phyloP scores from a whole-genome alignment of 2,888 invertebrate genomes.

The Incurvaria masculella region DNA sequence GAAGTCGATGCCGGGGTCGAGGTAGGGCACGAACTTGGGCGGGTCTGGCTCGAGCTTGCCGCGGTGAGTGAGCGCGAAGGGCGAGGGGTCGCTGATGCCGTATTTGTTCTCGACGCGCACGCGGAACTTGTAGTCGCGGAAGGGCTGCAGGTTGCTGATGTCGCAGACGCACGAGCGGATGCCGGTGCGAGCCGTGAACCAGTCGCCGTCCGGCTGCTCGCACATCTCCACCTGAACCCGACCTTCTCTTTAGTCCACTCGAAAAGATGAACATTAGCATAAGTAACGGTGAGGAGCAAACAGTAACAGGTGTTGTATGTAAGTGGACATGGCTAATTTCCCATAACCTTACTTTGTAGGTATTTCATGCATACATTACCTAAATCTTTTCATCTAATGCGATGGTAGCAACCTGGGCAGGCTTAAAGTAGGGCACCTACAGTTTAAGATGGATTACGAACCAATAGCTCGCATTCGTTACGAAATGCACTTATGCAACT shows the following conservation, averaged over 20 bases:
- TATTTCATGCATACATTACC: too few species aligned
- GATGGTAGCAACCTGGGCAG: too few species aligned
- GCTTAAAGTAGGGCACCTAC: too few species aligned
- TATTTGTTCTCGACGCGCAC: slow-evolving; percentile 95
- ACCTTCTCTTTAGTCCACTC: too few species aligned
- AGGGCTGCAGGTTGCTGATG: slow-evolving; percentile 85
- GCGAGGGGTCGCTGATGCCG: slow-evolving; percentile 95
- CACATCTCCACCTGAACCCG: slow-evolving; percentile 74
- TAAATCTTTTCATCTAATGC: too few species aligned
- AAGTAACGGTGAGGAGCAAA: background rate
- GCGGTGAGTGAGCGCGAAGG: slow-evolving; percentile 79
- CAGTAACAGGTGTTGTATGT: background rate
- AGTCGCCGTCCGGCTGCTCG: slow-evolving; percentile 87
- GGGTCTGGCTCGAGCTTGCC: slow-evolving; percentile 75
- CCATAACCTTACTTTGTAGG: too few species aligned
- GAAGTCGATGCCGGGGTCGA: slow-evolving; percentile 79
- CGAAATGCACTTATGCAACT: too few species aligned
- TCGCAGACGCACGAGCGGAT: slow-evolving; percentile 88
- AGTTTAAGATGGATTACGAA: too few species aligned
- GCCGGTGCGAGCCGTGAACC: slow-evolving; percentile 84
- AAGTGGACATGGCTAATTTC: too few species aligned
- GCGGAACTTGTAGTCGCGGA: slow-evolving; percentile 93
- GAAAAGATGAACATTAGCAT: background rate
- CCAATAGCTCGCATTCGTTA: too few species aligned
- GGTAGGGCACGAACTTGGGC: slow-evolving; percentile 74